Conservation (phyloP, 2,113 vertebrate genomes). For the Struthio camelus region DNA sequence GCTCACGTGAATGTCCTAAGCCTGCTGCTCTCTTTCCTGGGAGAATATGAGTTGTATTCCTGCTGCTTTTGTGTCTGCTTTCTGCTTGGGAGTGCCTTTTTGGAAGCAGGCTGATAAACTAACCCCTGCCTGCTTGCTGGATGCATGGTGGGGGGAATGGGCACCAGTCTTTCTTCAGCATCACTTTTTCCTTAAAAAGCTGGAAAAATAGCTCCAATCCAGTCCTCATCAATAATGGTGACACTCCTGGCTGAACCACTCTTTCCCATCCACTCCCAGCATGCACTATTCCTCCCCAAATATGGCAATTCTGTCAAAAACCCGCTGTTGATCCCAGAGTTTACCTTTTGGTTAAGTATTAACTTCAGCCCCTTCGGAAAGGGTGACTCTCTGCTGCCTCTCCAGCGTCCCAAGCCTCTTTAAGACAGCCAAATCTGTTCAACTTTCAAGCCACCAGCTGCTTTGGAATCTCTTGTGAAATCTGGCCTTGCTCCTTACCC, state of each 20-base stretch:
- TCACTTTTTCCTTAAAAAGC: not conserved
- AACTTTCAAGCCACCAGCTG: not conserved
- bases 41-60: not conserved
- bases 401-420: not conserved
- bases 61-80: not conserved
- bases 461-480: not conserved
- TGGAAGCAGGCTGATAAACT: not conserved
- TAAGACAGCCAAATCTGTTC: not conserved
- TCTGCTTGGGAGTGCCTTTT: not conserved
- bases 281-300: not conserved
- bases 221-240: not conserved
- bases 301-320: not conserved
- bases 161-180: not conserved
- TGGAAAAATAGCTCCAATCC: not conserved
- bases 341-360: not conserved
- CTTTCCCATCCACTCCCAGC: not conserved
- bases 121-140: not conserved
- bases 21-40: accelerated
- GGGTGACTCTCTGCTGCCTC: not conserved
- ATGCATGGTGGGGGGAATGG: not conserved
- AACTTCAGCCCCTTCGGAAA: not conserved
- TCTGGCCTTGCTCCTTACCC: not conserved
- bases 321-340: no score
- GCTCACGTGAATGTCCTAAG: not conserved
- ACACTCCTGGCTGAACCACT: not conserved